Conservation (phyloP, 2,797 vertebrate genomes). For the Sebastes itinus region DNA sequence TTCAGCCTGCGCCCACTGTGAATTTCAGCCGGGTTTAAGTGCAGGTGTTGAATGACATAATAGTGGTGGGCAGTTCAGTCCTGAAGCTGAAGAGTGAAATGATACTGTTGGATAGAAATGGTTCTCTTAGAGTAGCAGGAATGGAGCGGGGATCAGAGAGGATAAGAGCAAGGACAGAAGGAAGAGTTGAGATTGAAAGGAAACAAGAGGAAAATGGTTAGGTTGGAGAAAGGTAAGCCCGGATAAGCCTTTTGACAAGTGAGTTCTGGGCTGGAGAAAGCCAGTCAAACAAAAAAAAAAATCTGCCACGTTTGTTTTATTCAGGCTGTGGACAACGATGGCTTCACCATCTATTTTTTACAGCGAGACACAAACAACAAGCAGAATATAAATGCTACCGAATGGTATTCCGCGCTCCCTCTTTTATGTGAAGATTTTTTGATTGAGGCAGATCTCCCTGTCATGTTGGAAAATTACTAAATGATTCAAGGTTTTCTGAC, state of each 20-base stretch:
- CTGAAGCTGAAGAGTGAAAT: conserved; percentile 76
- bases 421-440: conserved; percentile 50
- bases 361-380: conserved; percentile 53
- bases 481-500: conserved; percentile 76
- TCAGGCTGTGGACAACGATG: conserved; percentile 62
- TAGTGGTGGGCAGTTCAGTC: conserved; percentile 74
- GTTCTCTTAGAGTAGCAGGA: conserved; percentile 64
- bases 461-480: conserved; percentile 64
- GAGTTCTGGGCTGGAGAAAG: conserved; percentile 68
- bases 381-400: conserved; percentile 44
- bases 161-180: conserved; percentile 73
- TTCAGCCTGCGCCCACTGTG: conserved; percentile 48
- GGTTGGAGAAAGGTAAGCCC: conserved; percentile 78
- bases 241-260: conserved; percentile 81
- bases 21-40: conserved; percentile 70
- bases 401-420: neutral
- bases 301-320: conserved; percentile 74
- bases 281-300: conserved; percentile 66
- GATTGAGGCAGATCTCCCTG: conserved; percentile 52
- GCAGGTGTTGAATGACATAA: conserved; percentile 79
- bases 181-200: conserved; percentile 76
- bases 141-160: conserved; percentile 75
- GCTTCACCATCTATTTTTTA: conserved; percentile 37
- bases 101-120: conserved; percentile 73
- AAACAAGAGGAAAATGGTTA: conserved; percentile 77